Percentiles rank a stretch among this genome's conserved stretches.
phyloP scores from a whole-genome alignment of 2,113 vertebrate genomes.

The Nothocercus nigrocapillus region DNA sequence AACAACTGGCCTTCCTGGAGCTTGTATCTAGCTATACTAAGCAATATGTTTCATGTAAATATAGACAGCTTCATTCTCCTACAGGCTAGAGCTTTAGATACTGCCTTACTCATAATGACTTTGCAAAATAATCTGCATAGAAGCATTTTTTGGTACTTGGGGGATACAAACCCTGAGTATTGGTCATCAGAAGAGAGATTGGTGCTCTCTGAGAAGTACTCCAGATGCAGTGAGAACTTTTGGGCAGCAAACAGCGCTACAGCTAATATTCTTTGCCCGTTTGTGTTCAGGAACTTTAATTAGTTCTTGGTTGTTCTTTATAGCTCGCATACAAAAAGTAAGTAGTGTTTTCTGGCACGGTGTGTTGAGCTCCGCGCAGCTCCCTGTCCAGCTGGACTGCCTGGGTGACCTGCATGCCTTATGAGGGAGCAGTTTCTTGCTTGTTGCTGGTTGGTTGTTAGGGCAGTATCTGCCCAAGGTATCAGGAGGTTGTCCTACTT shows the following conservation, averaged over 20 bases:
- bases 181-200: neutral
- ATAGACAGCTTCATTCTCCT: neutral
- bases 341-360: constrained; percentile 34
- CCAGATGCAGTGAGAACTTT: neutral
- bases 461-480: constrained; percentile 32
- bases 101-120: neutral
- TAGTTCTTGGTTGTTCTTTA: constrained; percentile 36
- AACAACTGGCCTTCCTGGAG: neutral
- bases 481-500: constrained; percentile 40
- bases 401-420: constrained; percentile 15
- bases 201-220: constrained; percentile 1
- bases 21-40: neutral
- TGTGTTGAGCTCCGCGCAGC: constrained; percentile 17
- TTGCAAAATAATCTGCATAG: neutral
- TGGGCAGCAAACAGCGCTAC: neutral
- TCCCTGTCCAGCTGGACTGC: constrained; percentile 59
- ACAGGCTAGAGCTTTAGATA: neutral
- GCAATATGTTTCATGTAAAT: neutral
- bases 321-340: constrained; percentile 18
- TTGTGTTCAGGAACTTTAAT: constrained; percentile 21
- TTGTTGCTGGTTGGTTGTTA: neutral
- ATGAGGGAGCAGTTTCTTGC: constrained; percentile 22
- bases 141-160: neutral
- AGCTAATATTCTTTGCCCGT: neutral
- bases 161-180: neutral